Base-by-base conservation (phyloP, 2,888 invertebrate genomes). In the Drosophila suboccidentalis region DNA sequence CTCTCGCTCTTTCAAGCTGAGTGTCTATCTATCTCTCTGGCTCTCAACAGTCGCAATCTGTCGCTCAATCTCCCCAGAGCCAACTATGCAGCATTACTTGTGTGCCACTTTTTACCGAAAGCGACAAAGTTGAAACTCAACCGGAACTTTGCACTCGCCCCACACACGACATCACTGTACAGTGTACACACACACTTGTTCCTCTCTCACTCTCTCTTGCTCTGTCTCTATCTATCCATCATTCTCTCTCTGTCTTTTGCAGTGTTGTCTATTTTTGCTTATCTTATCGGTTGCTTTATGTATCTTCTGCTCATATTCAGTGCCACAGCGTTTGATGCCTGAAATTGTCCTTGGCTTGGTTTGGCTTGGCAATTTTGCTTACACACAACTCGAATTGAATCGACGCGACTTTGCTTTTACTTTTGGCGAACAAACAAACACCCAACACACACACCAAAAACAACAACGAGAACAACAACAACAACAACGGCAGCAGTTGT, bases 51-150 rank as follows among this genome's bases (percentile, higher is more conserved):
- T 51, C 57, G 76, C 86, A 87, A 89, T 82, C 84, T 84, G 82
- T 83, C 89, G 84, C 65, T 87, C 75, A 80, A 78, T 77, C 82
- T 87, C 89, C 78, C 85, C 32, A 71, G 87, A 74, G 87, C 66
- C 78, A 66, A 60, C 66, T 67, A 70, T 62, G 70, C 62, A 69
- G 77, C 71, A 87, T 81, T 87, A 74, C 89, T 89, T 89, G 68
- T 78, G 84, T 67, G 78, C 63, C 87, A 83, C 66, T 69, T 82
- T 75, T 81, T 75, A 54, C 41, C 75, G 64, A 88, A 73, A 79
- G 86, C 80, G 64, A 72, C 89, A 82, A 82, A 89, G 89, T 83
- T 89, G 55, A 83, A 89, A 71, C 61, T 66, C 82, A 89, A 62
- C 75, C 62, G 74, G 71, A 83, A 87, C 70, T 83, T 83, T 77